A percentile compares a stretch with the other conserved stretches of the same genome.
phyloP scores from a whole-genome alignment of 2,797 vertebrate genomes.

The Arnoldichthys spilopterus region DNA sequence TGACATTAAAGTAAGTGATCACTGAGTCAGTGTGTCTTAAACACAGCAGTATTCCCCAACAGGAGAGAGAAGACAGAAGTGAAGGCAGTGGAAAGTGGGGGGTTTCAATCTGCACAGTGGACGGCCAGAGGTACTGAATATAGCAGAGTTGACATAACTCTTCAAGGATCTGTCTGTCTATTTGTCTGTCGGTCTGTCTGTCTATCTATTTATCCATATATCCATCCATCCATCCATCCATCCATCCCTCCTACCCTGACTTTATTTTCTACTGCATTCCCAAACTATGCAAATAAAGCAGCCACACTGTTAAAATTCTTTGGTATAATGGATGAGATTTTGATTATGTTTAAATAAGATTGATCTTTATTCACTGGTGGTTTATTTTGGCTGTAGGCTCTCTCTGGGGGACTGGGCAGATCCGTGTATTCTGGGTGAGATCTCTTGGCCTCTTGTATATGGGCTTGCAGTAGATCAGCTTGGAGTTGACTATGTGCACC shows the following conservation, averaged over 20 bases:
- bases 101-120: slow-evolving; percentile 75
- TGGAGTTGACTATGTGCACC: slow-evolving; percentile 70
- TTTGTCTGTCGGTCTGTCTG: too few species aligned
- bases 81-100: slow-evolving; percentile 67
- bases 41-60: slow-evolving; percentile 18
- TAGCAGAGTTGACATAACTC: neutral
- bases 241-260: neutral
- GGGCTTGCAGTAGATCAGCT: slow-evolving; percentile 70
- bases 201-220: too few species aligned
- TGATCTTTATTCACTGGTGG: neutral
- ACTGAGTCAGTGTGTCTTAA: neutral
- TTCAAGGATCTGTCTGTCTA: neutral
- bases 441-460: slow-evolving; percentile 72
- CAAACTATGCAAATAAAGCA: neutral
- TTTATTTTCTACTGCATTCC: neutral
- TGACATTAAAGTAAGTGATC: neutral
- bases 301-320: neutral
- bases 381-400: slow-evolving; percentile 59
- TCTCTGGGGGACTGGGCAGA: slow-evolving; percentile 72
- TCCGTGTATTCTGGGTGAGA: slow-evolving; percentile 66
- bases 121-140: slow-evolving; percentile 71
- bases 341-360: slow-evolving; percentile 3
- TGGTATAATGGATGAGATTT: slow-evolving; percentile 4
- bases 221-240: too few species aligned
- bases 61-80: slow-evolving; percentile 62